Evolutionary conservation across 2,113 vertebrate genomes (phyloP).

Genomic region (Rattus norvegicus): GRCr8 NC_086027.1:87179501-87180000

Average conservation of each 20-base stretch:
- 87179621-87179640: slow-evolving; percentile 45
- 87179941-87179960: background rate
- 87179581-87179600: slow-evolving; percentile 46
- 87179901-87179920: background rate
- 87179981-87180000: background rate
- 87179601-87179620: slow-evolving; percentile 38
- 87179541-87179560: background rate
- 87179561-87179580: slow-evolving; percentile 44
- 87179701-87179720: slow-evolving; percentile 26
- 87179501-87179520: background rate
- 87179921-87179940: background rate
- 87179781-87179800: slow-evolving; percentile 32
- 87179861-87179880: background rate
- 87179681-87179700: background rate
- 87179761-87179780: background rate
- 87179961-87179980: background rate
- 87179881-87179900: background rate
- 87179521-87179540: slow-evolving; percentile 45
- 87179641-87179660: slow-evolving; percentile 3
- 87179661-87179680: background rate
- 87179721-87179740: background rate
- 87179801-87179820: background rate
- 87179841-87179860: background rate
- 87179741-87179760: background rate
- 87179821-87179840: background rate